phyloP scores from a whole-genome alignment of 2,797 vertebrate genomes.

The Rhodeus uyekii region DNA sequence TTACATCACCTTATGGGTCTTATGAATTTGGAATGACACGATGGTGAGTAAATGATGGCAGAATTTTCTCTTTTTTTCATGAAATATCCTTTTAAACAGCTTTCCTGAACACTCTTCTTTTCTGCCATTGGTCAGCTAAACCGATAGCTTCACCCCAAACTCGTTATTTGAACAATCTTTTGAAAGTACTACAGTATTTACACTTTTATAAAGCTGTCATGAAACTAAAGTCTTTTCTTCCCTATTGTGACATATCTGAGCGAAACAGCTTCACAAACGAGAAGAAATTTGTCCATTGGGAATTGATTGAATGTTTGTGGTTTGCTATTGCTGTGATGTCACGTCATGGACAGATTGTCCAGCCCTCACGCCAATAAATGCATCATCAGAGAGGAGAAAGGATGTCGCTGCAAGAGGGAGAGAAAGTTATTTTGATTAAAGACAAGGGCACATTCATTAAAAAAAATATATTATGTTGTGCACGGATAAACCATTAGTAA shows the following conservation, averaged over 20 bases:
- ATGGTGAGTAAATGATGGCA: too few species aligned
- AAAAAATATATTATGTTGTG: too few species aligned
- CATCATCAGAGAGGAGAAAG: background rate
- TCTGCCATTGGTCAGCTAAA: background rate
- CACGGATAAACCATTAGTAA: too few species aligned
- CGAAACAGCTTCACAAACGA: too few species aligned
- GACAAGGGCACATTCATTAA: too few species aligned
- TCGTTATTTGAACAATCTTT: background rate
- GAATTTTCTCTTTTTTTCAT: too few species aligned
- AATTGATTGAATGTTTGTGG: background rate
- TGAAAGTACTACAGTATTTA: background rate
- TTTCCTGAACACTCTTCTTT: background rate
- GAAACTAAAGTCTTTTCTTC: background rate
- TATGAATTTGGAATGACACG: too few species aligned
- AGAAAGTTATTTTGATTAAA: background rate
- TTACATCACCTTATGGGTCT: background rate
- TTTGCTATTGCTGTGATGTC: background rate
- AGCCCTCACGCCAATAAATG: background rate
- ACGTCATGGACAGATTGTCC: background rate
- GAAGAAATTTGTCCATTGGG: background rate
- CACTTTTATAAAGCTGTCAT: background rate
- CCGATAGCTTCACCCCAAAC: background rate
- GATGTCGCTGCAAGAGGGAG: background rate
- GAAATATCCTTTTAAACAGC: background rate
- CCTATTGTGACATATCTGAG: background rate